Evolutionary conservation across 2,113 vertebrate species (phyloP), one percentile per base, ranked within the genome.

Genomic region (Trematocara zebra): DNA sequence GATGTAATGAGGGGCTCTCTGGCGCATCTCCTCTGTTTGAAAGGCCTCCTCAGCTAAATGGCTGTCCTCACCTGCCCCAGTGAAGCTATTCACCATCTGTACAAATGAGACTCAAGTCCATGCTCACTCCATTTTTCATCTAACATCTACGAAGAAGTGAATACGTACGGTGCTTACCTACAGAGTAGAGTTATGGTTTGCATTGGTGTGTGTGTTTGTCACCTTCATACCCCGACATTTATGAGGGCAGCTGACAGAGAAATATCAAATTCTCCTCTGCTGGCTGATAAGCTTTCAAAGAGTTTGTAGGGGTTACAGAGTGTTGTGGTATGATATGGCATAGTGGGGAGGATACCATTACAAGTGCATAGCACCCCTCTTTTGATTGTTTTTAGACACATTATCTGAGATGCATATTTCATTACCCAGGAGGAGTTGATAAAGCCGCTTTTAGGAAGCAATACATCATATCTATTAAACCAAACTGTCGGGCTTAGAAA

Each of bases 1-100:
- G 28, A 64, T 78, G 61, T 87, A 85, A 90, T 87, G 74, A 90
- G 90, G 69, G 52, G 37, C 67, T 88, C 79, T 89, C 72, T 69
- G 81, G 74, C 64, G 72, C 74, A 23, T 78, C 53, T 35, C 26
- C 8, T 85, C 74, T 35, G 14, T 88, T 86, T 86, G 47, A 90
- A 87, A 90, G 44, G 49, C 17, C 33, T 81, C 79, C 78, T 80
- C 81, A 83, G 52, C 57, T 88, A 81, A 84, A 80, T 78, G 74
- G 7, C 33, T 64, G 47, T 81, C 54, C 56, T 72, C 53, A 74
- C n/a, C 78, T 87, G 57, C 82, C 64, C 64, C 64, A 7, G 7
- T 52, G 56, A 76, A 88, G 72, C 74, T 42, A 42, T 83, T 85
- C 59, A 14, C 83, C 86, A 83, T 85, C 18, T 31, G 33, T 54